Conservation (phyloP, 2,113 vertebrate species). For the Neodontobutis hainanensis region DNA sequence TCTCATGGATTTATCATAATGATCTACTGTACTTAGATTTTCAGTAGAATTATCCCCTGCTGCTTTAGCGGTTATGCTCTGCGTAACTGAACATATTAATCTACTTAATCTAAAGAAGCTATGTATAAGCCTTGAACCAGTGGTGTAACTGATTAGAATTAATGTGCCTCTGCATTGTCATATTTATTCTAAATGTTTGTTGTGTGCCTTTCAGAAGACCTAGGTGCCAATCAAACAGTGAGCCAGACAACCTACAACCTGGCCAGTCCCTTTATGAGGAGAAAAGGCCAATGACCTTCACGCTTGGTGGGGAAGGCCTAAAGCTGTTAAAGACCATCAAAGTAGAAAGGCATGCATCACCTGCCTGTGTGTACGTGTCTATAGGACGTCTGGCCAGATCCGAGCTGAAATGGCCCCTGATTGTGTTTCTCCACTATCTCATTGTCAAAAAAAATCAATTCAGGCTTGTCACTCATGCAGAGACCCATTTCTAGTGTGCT, state of each 20-base stretch:
- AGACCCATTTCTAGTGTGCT: constrained; percentile 13
- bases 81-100: not conserved
- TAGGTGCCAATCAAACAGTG: constrained; percentile 41
- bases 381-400: constrained; percentile 5
- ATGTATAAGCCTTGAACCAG: not conserved
- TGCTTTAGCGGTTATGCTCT: not conserved
- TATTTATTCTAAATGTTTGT: constrained; percentile 11
- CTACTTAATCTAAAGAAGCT: not conserved
- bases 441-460: constrained; percentile 56
- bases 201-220: constrained; percentile 23
- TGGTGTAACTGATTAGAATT: not conserved
- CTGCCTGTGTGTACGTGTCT: constrained; percentile 4
- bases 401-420: constrained; percentile 28
- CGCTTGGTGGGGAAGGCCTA: constrained; percentile 31
- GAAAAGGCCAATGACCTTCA: constrained; percentile 58
- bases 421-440: constrained; percentile 38
- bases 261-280: constrained; percentile 35
- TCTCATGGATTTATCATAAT: not conserved
- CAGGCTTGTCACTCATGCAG: constrained; percentile 44
- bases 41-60: not conserved
- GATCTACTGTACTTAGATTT: not conserved
- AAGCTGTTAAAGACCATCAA: constrained; percentile 49
- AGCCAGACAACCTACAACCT: constrained; percentile 20
- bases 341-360: constrained; percentile 30
- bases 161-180: not conserved